Percentiles rank a stretch among this genome's conserved stretches.
These are phyloP conservation scores for Beaufortia kweichowensis DNA, from an alignment of 2,113 vertebrate genomes.

Conservation along the genomic window DNA sequence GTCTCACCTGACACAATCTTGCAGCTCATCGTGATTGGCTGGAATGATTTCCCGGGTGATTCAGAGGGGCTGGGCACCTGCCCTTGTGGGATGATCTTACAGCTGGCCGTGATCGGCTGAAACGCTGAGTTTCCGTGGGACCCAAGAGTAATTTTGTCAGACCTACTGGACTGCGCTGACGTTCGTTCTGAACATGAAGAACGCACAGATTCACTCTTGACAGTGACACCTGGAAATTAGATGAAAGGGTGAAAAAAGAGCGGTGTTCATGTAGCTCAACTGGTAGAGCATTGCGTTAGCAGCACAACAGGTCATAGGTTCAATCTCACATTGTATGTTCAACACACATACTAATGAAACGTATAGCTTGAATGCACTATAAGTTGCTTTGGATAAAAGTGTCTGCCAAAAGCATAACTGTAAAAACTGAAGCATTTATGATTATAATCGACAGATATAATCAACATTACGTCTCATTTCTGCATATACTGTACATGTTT, in stretches of 20 bases:
- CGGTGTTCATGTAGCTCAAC: too few species aligned
- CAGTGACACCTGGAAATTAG: slow-evolving; percentile 70
- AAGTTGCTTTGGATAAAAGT: too few species aligned
- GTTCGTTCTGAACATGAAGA: slow-evolving; percentile 81
- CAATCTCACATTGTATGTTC: too few species aligned
- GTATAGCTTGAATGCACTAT: too few species aligned
- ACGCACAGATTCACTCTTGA: slow-evolving; percentile 79
- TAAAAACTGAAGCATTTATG: too few species aligned
- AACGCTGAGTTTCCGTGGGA: slow-evolving; percentile 97
- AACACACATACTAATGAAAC: too few species aligned
- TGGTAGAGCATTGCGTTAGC: too few species aligned
- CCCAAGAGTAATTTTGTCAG: slow-evolving; percentile 88
- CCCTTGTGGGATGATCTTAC: slow-evolving; percentile 93
- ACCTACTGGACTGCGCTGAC: slow-evolving; percentile 80
- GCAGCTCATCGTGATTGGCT: slow-evolving; percentile 99
- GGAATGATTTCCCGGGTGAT: slow-evolving; percentile 96
- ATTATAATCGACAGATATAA: background rate
- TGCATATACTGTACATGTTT: background rate
- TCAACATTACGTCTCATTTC: background rate
- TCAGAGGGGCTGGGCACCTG: slow-evolving; percentile 86
- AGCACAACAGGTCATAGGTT: too few species aligned
- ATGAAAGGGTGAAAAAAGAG: background rate
- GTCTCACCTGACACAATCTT: slow-evolving; percentile 98
- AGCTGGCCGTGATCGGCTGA: slow-evolving; percentile 96
- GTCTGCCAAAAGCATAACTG: too few species aligned